These are phyloP conservation scores for Garrulus glandarius DNA, from an alignment of 2,797 vertebrate species.

Conservation along the genomic window DNA sequence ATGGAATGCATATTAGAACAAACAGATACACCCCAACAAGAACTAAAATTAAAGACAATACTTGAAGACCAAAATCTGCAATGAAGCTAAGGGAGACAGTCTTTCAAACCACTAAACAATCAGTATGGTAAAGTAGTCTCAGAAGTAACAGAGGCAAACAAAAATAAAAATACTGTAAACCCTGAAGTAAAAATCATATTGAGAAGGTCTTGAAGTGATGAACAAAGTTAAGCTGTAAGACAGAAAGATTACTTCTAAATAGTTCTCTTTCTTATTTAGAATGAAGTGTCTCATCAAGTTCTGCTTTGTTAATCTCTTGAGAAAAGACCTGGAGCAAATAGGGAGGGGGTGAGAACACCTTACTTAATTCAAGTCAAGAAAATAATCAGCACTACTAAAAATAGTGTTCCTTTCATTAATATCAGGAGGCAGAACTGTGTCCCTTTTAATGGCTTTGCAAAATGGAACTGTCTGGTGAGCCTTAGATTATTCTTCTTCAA, in stretches of 20 bases:
- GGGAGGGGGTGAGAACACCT: background rate
- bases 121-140: background rate
- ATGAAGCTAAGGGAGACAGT: background rate
- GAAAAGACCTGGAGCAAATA: background rate
- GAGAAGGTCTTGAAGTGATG: background rate
- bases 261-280: background rate
- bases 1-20: background rate
- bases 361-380: background rate
- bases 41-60: background rate
- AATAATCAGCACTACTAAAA: constrained; percentile 7
- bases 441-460: background rate
- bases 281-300: background rate
- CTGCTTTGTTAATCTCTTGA: background rate
- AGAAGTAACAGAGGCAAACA: background rate
- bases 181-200: background rate
- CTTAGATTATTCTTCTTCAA: background rate
- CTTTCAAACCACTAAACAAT: background rate
- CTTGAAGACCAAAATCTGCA: background rate
- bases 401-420: background rate
- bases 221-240: background rate
- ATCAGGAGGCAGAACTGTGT: background rate
- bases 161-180: background rate
- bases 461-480: background rate
- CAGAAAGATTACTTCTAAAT: background rate
- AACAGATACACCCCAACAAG: background rate